Percentiles rank a stretch among this genome's conserved stretches.
phyloP scores from a whole-genome alignment of 2,113 vertebrate genomes.

The Serilophus lunatus region DNA sequence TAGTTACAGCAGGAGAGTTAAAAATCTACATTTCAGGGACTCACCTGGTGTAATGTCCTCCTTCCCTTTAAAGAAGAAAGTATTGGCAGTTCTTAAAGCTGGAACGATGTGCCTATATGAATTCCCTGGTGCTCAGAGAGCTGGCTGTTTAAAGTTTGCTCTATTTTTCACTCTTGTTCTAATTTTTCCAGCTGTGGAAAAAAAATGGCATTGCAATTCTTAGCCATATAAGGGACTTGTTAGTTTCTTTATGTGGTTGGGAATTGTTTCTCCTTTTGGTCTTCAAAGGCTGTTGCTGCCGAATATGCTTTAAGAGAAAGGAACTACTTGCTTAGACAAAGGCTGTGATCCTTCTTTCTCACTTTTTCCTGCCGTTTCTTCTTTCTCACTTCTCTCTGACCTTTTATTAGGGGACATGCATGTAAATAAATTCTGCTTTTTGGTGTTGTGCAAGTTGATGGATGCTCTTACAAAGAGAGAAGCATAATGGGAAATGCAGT shows the following conservation, averaged over 20 bases:
- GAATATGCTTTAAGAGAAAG: constrained; percentile 26
- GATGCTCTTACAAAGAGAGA: not conserved
- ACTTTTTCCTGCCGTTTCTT: too few relatives aligned
- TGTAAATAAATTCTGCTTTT: constrained; percentile 31
- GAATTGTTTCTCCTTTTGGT: constrained; percentile 51
- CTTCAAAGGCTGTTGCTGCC: constrained; percentile 30
- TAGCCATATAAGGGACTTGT: constrained; percentile 46
- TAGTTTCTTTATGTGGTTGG: constrained; percentile 40
- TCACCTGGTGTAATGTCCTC: constrained; percentile 48
- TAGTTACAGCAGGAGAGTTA: constrained; percentile 49
- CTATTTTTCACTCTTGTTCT: constrained; percentile 31
- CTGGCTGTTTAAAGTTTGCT: constrained; percentile 36
- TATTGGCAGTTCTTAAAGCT: constrained; percentile 21
- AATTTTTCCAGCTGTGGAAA: constrained; percentile 13
- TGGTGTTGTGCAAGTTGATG: not conserved
- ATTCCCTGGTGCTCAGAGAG: not conserved
- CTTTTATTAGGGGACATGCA: not conserved
- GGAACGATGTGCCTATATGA: constrained; percentile 8
- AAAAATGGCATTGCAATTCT: not conserved
- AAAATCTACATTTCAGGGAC: constrained; percentile 36
- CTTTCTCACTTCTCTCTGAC: not conserved
- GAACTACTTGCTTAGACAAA: not conserved
- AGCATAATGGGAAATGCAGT: constrained; percentile 30
- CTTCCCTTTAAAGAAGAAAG: constrained; percentile 55
- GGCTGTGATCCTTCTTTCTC: constrained; percentile 2